phyloP scores from a whole-genome alignment of 2,888 invertebrate genomes.

The Psylliodes chrysocephalus region DNA sequence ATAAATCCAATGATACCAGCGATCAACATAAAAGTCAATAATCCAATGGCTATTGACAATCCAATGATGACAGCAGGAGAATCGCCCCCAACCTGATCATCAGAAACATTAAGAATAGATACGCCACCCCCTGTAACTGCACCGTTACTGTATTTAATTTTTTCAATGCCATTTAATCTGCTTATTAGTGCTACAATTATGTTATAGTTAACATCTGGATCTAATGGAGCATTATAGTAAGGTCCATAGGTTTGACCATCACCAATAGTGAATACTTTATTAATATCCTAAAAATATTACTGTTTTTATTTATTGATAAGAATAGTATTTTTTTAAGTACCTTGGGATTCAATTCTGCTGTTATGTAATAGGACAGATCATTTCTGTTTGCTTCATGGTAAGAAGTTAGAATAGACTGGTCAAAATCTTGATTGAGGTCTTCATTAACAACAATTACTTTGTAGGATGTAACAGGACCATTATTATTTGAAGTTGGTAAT shows the following conservation, averaged over 20 bases:
- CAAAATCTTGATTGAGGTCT: slow-evolving; percentile 72
- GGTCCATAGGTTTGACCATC: slow-evolving; percentile 78
- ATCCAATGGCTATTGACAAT: slow-evolving; percentile 73
- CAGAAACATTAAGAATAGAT: slow-evolving; percentile 67
- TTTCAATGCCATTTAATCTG: slow-evolving; percentile 72
- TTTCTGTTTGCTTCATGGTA: slow-evolving; percentile 74
- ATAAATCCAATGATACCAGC: slow-evolving; percentile 73
- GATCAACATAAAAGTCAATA: slow-evolving; percentile 74
- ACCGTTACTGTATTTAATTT: slow-evolving; percentile 70
- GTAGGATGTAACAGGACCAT: slow-evolving; percentile 82
- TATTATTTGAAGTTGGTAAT: slow-evolving; percentile 75
- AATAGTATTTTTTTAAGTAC: slow-evolving; percentile 57
- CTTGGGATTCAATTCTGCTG: slow-evolving; percentile 80
- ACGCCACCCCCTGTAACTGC: slow-evolving; percentile 61
- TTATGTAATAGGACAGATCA: slow-evolving; percentile 81
- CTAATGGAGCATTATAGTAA: slow-evolving; percentile 81
- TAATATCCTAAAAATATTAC: slow-evolving; percentile 64
- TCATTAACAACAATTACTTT: slow-evolving; percentile 79
- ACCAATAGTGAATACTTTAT: slow-evolving; percentile 79
- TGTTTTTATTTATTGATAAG: slow-evolving; percentile 5
- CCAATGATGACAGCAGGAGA: slow-evolving; percentile 63
- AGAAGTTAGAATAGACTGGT: slow-evolving; percentile 70
- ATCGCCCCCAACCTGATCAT: slow-evolving; percentile 57
- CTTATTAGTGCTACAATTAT: slow-evolving; percentile 79
- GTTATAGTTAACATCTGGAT: slow-evolving; percentile 71